Percentiles rank a stretch among this genome's conserved stretches.
Conservation (phyloP, 23 tunicate species). For the Aplidium turbinatum region DNA sequence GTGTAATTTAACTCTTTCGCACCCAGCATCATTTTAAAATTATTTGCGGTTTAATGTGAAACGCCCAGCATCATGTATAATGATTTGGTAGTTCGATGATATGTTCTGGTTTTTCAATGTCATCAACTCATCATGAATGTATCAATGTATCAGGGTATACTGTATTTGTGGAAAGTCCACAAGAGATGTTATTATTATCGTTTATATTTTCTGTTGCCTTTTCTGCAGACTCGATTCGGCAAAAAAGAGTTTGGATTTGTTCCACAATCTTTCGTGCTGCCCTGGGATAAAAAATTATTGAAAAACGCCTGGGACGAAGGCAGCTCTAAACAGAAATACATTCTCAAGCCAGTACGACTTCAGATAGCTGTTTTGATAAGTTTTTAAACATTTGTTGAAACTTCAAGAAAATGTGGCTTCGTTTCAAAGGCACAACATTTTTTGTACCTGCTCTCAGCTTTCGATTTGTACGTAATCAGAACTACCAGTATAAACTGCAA, state of each 20-base stretch:
- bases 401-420: too few relatives aligned
- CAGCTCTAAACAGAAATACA: slow-evolving; percentile 73
- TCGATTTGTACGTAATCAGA: too few relatives aligned
- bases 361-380: too few relatives aligned
- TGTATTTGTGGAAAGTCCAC: background rate
- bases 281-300: slow-evolving; percentile 88
- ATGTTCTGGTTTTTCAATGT: background rate
- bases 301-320: slow-evolving; percentile 85
- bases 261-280: slow-evolving; percentile 87
- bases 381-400: too few relatives aligned
- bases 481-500: too few relatives aligned
- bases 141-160: background rate
- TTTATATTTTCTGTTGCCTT: background rate
- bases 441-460: too few relatives aligned
- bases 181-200: background rate
- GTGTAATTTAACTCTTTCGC: too few relatives aligned
- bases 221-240: slow-evolving; percentile 74
- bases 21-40: too few relatives aligned
- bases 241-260: slow-evolving; percentile 95
- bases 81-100: background rate
- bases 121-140: too few relatives aligned
- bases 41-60: too few relatives aligned
- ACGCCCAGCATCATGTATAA: background rate
- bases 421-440: too few relatives aligned
- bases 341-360: slow-evolving; percentile 86